phyloP scores from a whole-genome alignment of 2,113 vertebrate species.

The Macroglossus sobrinus region DNA sequence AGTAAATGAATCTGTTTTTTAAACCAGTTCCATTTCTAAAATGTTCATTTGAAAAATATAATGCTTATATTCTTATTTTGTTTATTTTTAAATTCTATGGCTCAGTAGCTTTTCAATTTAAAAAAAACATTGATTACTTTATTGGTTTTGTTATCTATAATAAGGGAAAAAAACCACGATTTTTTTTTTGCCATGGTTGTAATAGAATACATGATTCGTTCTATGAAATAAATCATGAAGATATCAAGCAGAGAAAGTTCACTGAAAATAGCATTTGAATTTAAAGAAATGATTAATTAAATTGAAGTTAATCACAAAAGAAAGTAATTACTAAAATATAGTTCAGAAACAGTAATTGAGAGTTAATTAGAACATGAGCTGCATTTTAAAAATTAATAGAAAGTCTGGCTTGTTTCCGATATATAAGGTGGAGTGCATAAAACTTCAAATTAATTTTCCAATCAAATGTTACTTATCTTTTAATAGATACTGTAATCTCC shows the following conservation, averaged over 20 bases:
- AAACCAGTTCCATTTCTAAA: background rate
- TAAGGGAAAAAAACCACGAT: background rate
- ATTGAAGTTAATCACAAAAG: background rate
- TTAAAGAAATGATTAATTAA: constrained; percentile 7
- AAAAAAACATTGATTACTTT: background rate
- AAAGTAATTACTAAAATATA: background rate
- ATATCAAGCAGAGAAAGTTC: background rate
- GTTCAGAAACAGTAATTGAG: background rate
- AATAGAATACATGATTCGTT: background rate
- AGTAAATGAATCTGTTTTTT: background rate
- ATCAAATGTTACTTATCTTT: background rate
- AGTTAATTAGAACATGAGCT: background rate
- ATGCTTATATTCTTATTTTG: background rate
- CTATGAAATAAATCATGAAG: background rate
- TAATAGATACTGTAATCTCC: background rate
- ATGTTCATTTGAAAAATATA: constrained; percentile 12
- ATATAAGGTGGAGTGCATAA: background rate
- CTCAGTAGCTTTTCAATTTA: background rate
- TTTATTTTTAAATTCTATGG: background rate
- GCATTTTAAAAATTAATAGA: background rate
- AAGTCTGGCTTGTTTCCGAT: background rate
- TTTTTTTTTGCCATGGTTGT: background rate
- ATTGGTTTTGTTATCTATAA: background rate
- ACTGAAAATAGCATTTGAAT: background rate
- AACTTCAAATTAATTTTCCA: background rate